phyloP scores from a whole-genome alignment of 92 coral and sea anemone genomes.

The Actinernus sp. region DNA sequence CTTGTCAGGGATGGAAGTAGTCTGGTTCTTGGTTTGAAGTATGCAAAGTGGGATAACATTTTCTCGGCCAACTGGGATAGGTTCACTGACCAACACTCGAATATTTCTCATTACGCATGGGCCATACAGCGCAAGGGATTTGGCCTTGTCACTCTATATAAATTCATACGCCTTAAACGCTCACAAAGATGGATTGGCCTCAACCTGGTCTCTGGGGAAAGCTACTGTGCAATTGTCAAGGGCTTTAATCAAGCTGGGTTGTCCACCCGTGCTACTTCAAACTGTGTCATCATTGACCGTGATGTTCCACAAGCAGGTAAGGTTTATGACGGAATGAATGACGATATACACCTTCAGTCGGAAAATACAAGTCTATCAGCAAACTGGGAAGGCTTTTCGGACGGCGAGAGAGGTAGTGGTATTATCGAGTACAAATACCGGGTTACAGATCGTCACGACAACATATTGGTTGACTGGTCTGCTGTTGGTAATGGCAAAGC shows the following conservation, averaged over 20 bases:
- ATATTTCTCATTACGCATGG: constrained; percentile 64
- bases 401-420: constrained; percentile 81
- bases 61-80: constrained; percentile 64
- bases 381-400: constrained; percentile 84
- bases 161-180: constrained; percentile 43
- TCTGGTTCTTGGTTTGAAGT: constrained; percentile 45
- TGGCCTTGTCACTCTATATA: constrained; percentile 49
- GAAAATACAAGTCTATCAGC: constrained; percentile 53
- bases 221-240: constrained; percentile 50
- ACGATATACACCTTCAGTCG: constrained; percentile 80
- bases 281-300: constrained; percentile 73
- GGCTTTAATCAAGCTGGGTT: constrained; percentile 84
- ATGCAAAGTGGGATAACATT: constrained; percentile 74
- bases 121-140: constrained; percentile 20
- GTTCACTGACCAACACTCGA: constrained; percentile 69
- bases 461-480: constrained; percentile 58
- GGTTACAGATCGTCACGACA: constrained; percentile 48
- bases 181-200: constrained; percentile 65
- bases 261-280: constrained; percentile 37
- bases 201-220: constrained; percentile 45
- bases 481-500: constrained; percentile 46
- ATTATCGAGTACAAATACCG: constrained; percentile 60
- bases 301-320: constrained; percentile 65
- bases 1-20: constrained; percentile 58
- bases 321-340: constrained; percentile 70